Conservation (phyloP, 2,797 vertebrate species). For the Florisuga fusca region DNA sequence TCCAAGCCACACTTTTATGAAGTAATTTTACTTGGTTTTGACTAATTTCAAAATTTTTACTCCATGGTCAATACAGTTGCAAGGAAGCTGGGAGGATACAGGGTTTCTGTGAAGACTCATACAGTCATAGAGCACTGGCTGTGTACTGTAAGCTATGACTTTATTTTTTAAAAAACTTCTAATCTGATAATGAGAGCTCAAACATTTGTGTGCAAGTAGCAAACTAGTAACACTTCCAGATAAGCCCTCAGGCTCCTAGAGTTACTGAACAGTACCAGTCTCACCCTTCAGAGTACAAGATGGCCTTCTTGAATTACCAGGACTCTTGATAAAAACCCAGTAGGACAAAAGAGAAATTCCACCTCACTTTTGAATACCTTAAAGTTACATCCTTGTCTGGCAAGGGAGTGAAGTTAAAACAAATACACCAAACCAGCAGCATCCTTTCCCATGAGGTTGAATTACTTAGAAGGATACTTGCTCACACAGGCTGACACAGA, state of each 20-base stretch:
- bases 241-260: constrained; percentile 54
- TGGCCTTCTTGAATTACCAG: constrained; percentile 61
- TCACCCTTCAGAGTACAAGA: constrained; percentile 30
- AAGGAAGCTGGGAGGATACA: background rate
- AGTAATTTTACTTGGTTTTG: background rate
- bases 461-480: background rate
- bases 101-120: background rate
- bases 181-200: background rate
- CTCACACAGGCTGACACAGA: background rate
- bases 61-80: background rate
- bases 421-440: background rate
- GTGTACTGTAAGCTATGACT: background rate
- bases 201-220: background rate
- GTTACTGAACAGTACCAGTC: constrained; percentile 34
- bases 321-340: constrained; percentile 68
- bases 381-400: background rate
- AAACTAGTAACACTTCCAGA: constrained; percentile 53
- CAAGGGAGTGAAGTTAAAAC: background rate
- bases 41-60: background rate
- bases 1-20: background rate
- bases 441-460: background rate
- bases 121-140: background rate
- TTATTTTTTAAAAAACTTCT: background rate
- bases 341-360: constrained; percentile 66
- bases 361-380: constrained; percentile 40